Percentiles rank a stretch among this genome's conserved stretches.
These are phyloP conservation scores for Leptosomus discolor DNA, from an alignment of 2,113 vertebrate genomes.

Conservation along the genomic window DNA sequence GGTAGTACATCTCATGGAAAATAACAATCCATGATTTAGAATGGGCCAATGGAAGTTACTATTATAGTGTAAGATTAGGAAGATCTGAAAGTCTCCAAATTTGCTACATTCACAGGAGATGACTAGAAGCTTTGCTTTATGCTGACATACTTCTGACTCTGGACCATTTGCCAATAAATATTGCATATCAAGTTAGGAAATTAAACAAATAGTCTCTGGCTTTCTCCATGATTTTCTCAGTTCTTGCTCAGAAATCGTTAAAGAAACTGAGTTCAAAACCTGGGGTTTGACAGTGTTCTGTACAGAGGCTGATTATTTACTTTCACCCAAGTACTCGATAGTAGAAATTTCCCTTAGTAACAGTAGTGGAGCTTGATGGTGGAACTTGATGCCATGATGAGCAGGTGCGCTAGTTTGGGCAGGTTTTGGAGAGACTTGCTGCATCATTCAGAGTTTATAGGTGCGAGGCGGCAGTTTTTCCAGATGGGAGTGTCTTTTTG, in stretches of 20 bases:
- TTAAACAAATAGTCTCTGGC: neutral
- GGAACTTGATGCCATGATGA: neutral
- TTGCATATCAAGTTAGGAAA: neutral
- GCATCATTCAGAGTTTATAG: neutral
- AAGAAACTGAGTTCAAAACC: neutral
- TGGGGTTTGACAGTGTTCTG: neutral
- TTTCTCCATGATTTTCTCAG: neutral
- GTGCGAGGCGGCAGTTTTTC: neutral
- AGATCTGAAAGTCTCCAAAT: neutral
- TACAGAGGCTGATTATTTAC: neutral
- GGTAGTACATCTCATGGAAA: neutral
- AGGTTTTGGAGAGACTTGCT: neutral
- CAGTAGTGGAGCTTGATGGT: neutral
- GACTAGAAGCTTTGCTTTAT: neutral
- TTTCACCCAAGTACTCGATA: neutral
- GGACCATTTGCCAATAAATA: neutral
- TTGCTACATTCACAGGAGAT: neutral
- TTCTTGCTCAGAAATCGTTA: neutral
- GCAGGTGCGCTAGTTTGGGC: neutral
- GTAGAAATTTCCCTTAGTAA: neutral
- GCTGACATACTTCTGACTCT: neutral
- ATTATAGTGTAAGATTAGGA: neutral
- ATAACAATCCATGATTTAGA: neutral
- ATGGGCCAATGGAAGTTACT: neutral
- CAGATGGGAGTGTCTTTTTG: neutral